These are phyloP conservation scores for Alloscopus bannaensis DNA, from an alignment of 2,888 invertebrate species.

Conservation along the genomic window DNA sequence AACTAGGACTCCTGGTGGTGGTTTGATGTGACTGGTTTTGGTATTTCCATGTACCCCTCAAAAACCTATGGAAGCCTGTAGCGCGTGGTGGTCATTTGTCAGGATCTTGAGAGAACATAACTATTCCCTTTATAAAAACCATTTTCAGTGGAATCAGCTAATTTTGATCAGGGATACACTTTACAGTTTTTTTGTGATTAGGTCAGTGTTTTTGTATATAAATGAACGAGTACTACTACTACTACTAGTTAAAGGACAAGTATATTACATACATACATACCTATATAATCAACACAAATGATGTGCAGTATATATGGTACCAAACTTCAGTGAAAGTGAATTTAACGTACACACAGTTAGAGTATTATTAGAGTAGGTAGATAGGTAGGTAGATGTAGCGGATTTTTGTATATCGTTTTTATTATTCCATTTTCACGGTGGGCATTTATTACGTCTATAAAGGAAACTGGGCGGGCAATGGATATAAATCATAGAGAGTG, in stretches of 20 bases:
- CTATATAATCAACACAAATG: too few species aligned
- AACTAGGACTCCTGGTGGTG: conserved; percentile 9
- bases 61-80: conserved; percentile 23
- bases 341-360: too few species aligned
- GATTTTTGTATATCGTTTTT: conserved; percentile 15
- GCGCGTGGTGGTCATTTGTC: conserved; percentile 6
- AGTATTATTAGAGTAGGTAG: neutral
- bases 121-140: conserved; percentile 26
- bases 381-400: conserved; percentile 1
- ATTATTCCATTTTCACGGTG: conserved; percentile 18
- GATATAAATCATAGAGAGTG: conserved; percentile 20
- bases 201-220: conserved; percentile 54
- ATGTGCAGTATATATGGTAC: too few species aligned
- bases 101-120: conserved; percentile 23
- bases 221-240: conserved; percentile 3
- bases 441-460: conserved; percentile 4
- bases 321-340: neutral
- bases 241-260: too few species aligned
- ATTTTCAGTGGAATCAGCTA: conserved; percentile 46
- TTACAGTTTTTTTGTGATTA: conserved; percentile 48
- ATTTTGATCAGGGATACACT: conserved; percentile 39
- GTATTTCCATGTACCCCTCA: conserved; percentile 10
- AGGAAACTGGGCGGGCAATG: conserved; percentile 32
- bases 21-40: conserved; percentile 8
- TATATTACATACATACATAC: too few species aligned